phyloP scores from a whole-genome alignment of 2,888 invertebrate species.

The Anoplius nigerrimus region DNA sequence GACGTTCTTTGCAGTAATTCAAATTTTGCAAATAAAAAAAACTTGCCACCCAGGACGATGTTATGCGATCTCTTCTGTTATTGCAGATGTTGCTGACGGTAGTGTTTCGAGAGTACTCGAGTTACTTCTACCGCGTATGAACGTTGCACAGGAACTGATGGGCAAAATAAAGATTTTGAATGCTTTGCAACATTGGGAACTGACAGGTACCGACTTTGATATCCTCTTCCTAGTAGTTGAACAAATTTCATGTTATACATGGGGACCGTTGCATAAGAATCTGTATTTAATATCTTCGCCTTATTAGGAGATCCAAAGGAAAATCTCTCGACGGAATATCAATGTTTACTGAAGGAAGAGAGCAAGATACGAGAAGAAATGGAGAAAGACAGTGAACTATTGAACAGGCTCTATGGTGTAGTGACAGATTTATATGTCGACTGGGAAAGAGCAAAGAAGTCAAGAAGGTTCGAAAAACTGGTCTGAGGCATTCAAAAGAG shows the following conservation, averaged over 20 bases:
- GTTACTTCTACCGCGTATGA: conserved; percentile 64
- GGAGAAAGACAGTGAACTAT: conserved; percentile 60
- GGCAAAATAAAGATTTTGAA: conserved; percentile 67
- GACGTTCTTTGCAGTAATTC: conserved; percentile 71
- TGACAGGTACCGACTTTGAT: conserved; percentile 43
- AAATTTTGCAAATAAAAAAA: neutral
- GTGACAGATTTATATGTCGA: conserved; percentile 71
- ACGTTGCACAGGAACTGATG: conserved; percentile 55
- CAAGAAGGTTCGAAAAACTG: conserved; percentile 60
- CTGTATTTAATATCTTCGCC: too few relatives aligned
- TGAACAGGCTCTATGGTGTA: conserved; percentile 63
- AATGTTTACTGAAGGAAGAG: conserved; percentile 65
- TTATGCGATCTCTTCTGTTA: neutral
- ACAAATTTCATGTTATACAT: too few relatives aligned
- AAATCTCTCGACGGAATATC: conserved; percentile 66
- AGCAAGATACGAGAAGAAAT: conserved; percentile 53
- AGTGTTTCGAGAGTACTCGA: conserved; percentile 67
- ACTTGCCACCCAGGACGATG: too few relatives aligned
- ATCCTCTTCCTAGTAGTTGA: too few relatives aligned
- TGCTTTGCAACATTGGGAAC: conserved; percentile 68
- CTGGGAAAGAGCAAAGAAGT: conserved; percentile 70
- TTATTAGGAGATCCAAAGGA: conserved; percentile 55
- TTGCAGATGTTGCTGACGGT: conserved; percentile 65
- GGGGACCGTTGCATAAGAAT: too few relatives aligned
- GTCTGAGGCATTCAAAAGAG: neutral